Conservation (phyloP, 1,140 invertebrate genomes). For the Mizuhopecten yessoensis region DNA sequence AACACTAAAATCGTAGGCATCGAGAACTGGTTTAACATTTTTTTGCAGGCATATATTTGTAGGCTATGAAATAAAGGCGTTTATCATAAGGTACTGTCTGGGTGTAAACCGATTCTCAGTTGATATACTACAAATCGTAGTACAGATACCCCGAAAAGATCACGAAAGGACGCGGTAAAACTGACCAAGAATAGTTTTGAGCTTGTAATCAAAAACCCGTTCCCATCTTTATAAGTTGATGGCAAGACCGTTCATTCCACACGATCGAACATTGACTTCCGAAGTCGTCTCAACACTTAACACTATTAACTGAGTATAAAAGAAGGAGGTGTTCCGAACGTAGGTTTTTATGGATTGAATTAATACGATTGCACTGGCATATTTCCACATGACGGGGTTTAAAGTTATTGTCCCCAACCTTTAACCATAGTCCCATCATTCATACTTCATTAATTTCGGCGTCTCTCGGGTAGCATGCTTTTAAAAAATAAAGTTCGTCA, state of each 20-base stretch:
- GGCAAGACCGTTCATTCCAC: neutral
- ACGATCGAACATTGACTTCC: neutral
- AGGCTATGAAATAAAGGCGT: no score
- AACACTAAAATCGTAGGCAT: no score
- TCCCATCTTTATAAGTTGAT: no score
- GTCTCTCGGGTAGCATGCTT: neutral
- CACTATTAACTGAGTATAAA: neutral
- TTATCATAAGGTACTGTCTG: no score
- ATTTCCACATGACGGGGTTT: conserved; percentile 3
- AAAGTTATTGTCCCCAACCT: neutral
- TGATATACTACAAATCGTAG: no score
- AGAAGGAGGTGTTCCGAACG: conserved; percentile 7
- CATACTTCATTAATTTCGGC: conserved; percentile 34
- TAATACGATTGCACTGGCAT: conserved; percentile 5
- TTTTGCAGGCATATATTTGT: no score
- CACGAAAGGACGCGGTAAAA: no score
- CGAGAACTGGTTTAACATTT: no score
- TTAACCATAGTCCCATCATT: neutral
- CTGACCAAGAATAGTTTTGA: no score
- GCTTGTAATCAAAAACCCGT: no score
- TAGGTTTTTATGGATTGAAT: neutral
- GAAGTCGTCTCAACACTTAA: neutral
- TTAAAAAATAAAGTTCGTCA: neutral
- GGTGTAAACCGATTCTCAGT: no score
- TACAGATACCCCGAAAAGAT: no score